Conservation (phyloP, 2,888 invertebrate species). For the Formica aserva region DNA sequence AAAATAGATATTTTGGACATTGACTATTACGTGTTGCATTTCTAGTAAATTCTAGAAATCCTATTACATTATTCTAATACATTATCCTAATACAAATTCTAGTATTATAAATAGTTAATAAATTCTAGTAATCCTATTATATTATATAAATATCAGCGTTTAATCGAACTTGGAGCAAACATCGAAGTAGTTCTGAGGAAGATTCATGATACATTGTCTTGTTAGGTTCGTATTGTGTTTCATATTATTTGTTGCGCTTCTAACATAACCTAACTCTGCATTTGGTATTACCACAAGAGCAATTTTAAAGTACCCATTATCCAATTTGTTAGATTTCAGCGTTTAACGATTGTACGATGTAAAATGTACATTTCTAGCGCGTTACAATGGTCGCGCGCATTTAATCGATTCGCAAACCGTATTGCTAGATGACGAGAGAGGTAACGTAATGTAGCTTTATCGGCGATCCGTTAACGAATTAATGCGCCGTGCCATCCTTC, state of each 20-base stretch:
- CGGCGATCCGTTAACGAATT: conserved; percentile 45
- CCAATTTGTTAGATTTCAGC: neutral
- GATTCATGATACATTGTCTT: neutral
- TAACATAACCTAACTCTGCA: neutral
- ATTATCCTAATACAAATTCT: too few relatives aligned
- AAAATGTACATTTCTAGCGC: conserved; percentile 29
- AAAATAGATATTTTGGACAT: neutral
- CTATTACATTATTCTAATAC: neutral
- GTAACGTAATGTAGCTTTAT: conserved; percentile 40
- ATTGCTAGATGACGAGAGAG: conserved; percentile 32
- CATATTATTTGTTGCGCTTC: neutral
- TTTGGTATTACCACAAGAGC: neutral
- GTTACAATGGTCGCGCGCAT: conserved; percentile 23
- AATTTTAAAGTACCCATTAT: neutral
- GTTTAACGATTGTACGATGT: neutral
- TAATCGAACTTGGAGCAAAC: neutral
- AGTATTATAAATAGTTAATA: neutral
- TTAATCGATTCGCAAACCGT: conserved; percentile 38
- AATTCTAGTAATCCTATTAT: neutral
- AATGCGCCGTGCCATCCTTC: conserved; percentile 29
- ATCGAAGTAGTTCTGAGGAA: neutral
- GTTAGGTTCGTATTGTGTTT: neutral
- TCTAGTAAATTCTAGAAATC: neutral
- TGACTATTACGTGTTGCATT: neutral
- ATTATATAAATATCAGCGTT: neutral